Evolutionary conservation across 2,888 invertebrate genomes (phyloP), one percentile per base, ranked within the genome.

Genomic region (Phalangium opilio): DNA sequence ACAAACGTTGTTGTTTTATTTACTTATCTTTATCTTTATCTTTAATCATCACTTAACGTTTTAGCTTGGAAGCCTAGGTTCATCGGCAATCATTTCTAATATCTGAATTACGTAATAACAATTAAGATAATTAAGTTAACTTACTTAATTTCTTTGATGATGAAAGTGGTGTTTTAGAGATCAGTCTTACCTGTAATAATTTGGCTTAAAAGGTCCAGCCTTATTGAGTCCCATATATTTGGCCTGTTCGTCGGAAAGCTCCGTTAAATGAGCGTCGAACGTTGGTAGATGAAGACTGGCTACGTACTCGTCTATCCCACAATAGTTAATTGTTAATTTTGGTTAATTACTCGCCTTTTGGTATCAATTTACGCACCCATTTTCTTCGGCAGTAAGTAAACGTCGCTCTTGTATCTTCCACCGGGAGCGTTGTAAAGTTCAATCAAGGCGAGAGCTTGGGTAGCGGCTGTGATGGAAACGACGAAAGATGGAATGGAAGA

Each of bases 181-280:
- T 27, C 27, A 8, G 8, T 27, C 57, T 51, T 70, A 95, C 79
- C 95, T 81, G 70, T 96, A 96, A 69, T 95, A 93, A 69, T 93
- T 95, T 54, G 95, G 95, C 71, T 96, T 96, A 71, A 95, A 96
- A 39, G 95, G 95, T 43, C 96, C 96, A 44, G 90, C 87, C 73
- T 95, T 96, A 66, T 89, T 90, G 32, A 96, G 78, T 53, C 95
- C 95, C 73, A 95, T 78, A 65, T 95, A 96, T 67, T 91, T 91
- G 41, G 93, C 91, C 70, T 96, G 95, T 62, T 95, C 95, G 66
- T 96, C 95, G 3, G 81, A 77, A 45, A 96, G 73, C 65, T 96
- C 95, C 0, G 95, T 96, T 58, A 96, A 74, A 64, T 95, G 93
- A 17, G 95, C 95, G 73, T 95, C 95, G 67, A 96, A 96, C 15